Percentiles rank a stretch among this genome's conserved stretches.
Evolutionary conservation across 2,888 invertebrate species (phyloP).

Genomic region (Brenthis hecate): DNA sequence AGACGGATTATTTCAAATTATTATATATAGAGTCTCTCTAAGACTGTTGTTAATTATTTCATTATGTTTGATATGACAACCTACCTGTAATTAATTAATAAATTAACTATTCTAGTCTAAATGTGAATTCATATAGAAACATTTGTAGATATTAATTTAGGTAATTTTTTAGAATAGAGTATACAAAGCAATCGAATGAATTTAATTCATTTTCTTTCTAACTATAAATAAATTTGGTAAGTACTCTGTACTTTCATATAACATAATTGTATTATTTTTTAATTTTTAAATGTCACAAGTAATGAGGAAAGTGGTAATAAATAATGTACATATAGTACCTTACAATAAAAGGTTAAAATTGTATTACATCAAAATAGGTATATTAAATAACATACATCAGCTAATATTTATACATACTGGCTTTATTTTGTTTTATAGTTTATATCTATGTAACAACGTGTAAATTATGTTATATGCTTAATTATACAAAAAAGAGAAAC

Average conservation of each 20-base stretch:
- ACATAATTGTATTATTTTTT: no score
- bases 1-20: neutral
- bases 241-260: neutral
- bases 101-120: constrained; percentile 29
- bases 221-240: neutral
- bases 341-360: no score
- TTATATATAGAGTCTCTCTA: neutral
- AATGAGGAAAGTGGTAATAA: no score
- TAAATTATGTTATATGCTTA: no score
- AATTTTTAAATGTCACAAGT: no score
- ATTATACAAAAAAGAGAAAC: no score
- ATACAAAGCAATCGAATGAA: constrained; percentile 53
- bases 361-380: no score
- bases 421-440: no score
- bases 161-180: constrained; percentile 29
- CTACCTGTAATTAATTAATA: neutral
- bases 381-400: no score
- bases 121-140: constrained; percentile 31
- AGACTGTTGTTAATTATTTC: neutral
- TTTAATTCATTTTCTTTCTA: constrained; percentile 50
- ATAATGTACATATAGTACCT: no score
- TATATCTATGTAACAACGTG: no score
- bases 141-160: constrained; percentile 36
- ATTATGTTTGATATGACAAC: constrained; percentile 1
- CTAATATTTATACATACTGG: no score